Evolutionary conservation across 2,888 invertebrate genomes (phyloP).

Genomic region (Graphium colonna): DNA sequence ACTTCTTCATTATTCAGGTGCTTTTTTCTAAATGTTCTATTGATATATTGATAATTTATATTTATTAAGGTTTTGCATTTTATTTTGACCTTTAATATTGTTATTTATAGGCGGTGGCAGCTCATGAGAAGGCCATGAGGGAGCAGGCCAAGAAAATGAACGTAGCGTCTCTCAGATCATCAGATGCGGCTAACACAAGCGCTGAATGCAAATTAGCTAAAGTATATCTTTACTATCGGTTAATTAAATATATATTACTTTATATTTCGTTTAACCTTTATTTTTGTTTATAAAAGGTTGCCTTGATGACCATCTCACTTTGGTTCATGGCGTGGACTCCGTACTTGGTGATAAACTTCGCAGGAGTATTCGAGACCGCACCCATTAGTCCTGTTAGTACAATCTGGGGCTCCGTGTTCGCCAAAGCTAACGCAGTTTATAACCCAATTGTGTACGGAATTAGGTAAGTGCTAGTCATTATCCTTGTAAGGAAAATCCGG

Average conservation of each 20-base stretch:
- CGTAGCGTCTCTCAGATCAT: slow-evolving; percentile 89
- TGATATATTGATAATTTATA: too few relatives aligned
- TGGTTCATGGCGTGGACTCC: too few relatives aligned
- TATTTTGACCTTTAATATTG: too few relatives aligned
- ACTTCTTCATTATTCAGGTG: too few relatives aligned
- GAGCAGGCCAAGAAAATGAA: too few relatives aligned
- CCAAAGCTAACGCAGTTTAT: slow-evolving; percentile 94
- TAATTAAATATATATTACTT: too few relatives aligned
- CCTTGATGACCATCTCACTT: slow-evolving; percentile 93
- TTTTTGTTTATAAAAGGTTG: slow-evolving; percentile 79
- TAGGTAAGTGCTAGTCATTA: slow-evolving; percentile 83
- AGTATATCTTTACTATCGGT: too few relatives aligned
- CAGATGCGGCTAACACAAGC: too few relatives aligned
- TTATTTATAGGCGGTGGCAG: slow-evolving; percentile 88
- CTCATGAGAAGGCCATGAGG: slow-evolving; percentile 92
- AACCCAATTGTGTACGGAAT: slow-evolving; percentile 95
- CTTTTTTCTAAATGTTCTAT: too few relatives aligned
- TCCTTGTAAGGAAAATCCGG: too few relatives aligned
- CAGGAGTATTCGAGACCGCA: too few relatives aligned
- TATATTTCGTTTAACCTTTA: not conserved
- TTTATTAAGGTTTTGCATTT: too few relatives aligned
- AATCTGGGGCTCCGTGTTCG: slow-evolving; percentile 94
- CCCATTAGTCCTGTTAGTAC: slow-evolving; percentile 89
- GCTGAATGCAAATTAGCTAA: slow-evolving; percentile 93
- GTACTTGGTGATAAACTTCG: slow-evolving; percentile 89